These are phyloP conservation scores for Malacoraja senta DNA, from an alignment of 2,797 vertebrate genomes.

Conservation along the genomic window DNA sequence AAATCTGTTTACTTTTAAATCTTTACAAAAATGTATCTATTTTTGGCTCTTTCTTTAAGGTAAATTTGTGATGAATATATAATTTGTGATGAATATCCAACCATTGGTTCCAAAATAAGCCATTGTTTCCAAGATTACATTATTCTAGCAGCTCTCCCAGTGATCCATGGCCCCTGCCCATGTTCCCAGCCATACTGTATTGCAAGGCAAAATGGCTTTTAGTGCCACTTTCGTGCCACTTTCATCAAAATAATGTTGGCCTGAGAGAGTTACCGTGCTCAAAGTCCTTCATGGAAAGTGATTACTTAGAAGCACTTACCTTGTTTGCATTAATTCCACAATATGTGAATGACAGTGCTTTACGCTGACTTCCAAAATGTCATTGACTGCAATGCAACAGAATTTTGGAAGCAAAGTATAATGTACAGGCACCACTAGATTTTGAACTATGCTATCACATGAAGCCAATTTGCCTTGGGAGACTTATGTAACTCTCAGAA, in stretches of 20 bases:
- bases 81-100: neutral
- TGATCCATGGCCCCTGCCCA: too few relatives aligned
- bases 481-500: neutral
- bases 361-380: too few relatives aligned
- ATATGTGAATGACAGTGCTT: too few relatives aligned
- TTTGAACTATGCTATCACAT: neutral
- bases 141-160: neutral
- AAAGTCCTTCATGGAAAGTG: neutral
- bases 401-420: too few relatives aligned
- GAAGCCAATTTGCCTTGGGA: neutral
- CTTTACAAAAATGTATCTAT: neutral
- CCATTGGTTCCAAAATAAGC: neutral
- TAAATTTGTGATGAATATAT: neutral
- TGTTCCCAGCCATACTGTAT: too few relatives aligned
- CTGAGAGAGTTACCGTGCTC: neutral
- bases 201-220: too few relatives aligned
- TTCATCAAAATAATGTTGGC: too few relatives aligned
- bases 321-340: too few relatives aligned
- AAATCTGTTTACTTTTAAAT: neutral
- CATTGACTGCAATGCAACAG: too few relatives aligned
- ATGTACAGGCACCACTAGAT: too few relatives aligned
- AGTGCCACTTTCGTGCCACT: too few relatives aligned
- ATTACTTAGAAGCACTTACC: neutral
- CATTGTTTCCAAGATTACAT: neutral
- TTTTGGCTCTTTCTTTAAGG: neutral